Percentiles rank a stretch among this genome's conserved stretches.
Conservation (phyloP, 2,113 vertebrate genomes). For the Dipodomys stephensi region DNA sequence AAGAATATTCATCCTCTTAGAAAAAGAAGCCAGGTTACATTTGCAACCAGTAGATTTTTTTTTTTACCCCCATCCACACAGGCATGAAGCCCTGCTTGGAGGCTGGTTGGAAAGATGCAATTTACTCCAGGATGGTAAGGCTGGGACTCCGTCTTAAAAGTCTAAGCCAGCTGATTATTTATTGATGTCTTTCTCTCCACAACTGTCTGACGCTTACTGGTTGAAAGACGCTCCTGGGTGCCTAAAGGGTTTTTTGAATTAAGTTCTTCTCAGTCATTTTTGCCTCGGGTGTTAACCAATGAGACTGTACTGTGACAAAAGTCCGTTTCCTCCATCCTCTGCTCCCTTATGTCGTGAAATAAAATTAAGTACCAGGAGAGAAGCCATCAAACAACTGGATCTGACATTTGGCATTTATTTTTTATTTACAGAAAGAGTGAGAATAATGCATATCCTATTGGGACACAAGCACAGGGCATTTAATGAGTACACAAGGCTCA, state of each 20-base stretch:
- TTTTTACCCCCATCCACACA: conserved; percentile 67
- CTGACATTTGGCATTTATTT: conserved; percentile 65
- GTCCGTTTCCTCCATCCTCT: not conserved
- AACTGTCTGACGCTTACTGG: conserved; percentile 91
- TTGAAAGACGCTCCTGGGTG: conserved; percentile 85
- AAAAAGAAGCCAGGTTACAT: conserved; percentile 82
- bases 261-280: conserved; percentile 89
- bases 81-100: conserved; percentile 80
- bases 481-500: conserved; percentile 10
- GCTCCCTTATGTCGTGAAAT: conserved; percentile 45
- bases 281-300: conserved; percentile 84
- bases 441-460: conserved; percentile 39
- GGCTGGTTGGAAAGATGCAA: conserved; percentile 87
- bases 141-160: conserved; percentile 97
- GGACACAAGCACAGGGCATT: conserved; percentile 16
- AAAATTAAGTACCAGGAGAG: conserved; percentile 78
- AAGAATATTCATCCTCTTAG: conserved; percentile 27
- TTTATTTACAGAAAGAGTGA: conserved; percentile 76
- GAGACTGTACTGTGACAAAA: conserved; percentile 75
- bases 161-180: conserved; percentile 97
- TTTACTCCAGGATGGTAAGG: conserved; percentile 92
- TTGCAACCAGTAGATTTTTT: conserved; percentile 82
- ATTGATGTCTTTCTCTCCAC: conserved; percentile 95
- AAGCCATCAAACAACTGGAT: conserved; percentile 66
- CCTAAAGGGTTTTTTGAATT: conserved; percentile 95